phyloP scores from a whole-genome alignment of 2,888 invertebrate genomes.

The Apoderus coryli region DNA sequence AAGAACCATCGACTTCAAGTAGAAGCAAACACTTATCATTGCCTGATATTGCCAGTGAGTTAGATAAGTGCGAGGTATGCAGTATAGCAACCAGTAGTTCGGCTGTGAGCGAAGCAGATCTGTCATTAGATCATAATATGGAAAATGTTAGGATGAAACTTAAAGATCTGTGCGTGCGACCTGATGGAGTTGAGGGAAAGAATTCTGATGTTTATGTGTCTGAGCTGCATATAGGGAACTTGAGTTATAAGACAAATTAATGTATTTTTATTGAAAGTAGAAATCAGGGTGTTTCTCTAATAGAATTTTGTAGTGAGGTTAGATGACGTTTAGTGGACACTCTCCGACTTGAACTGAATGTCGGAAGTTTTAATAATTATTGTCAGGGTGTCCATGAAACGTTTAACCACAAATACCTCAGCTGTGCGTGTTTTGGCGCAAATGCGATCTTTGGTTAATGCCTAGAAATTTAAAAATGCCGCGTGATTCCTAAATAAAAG shows the following conservation, averaged over 20 bases:
- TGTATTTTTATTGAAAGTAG: too few relatives aligned
- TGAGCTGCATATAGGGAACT: slow-evolving; percentile 18
- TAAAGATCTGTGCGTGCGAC: slow-evolving; percentile 38
- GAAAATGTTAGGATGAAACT: slow-evolving; percentile 55
- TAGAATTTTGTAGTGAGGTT: too few relatives aligned
- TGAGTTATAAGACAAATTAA: slow-evolving; percentile 9
- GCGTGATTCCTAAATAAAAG: too few relatives aligned
- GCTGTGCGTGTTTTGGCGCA: too few relatives aligned
- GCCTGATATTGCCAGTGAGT: slow-evolving; percentile 38
- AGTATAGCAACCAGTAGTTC: slow-evolving; percentile 38
- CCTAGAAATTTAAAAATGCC: too few relatives aligned
- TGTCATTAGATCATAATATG: slow-evolving; percentile 34
- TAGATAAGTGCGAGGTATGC: slow-evolving; percentile 42
- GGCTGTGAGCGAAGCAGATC: slow-evolving; percentile 36
- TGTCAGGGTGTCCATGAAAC: too few relatives aligned
- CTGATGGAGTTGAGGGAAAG: slow-evolving; percentile 17
- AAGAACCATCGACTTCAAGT: slow-evolving; percentile 18
- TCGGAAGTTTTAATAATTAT: too few relatives aligned
- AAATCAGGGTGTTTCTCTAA: too few relatives aligned
- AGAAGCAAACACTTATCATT: slow-evolving; percentile 22
- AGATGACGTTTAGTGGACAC: too few relatives aligned
- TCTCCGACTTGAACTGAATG: too few relatives aligned
- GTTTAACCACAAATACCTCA: too few relatives aligned
- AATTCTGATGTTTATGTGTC: slow-evolving; percentile 18
- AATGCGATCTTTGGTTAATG: too few relatives aligned